A percentile compares a stretch with the other conserved stretches of the same genome.
These are phyloP conservation scores for Nasonia longicornis DNA, from an alignment of 1,140 invertebrate species.

Conservation along the genomic window DNA sequence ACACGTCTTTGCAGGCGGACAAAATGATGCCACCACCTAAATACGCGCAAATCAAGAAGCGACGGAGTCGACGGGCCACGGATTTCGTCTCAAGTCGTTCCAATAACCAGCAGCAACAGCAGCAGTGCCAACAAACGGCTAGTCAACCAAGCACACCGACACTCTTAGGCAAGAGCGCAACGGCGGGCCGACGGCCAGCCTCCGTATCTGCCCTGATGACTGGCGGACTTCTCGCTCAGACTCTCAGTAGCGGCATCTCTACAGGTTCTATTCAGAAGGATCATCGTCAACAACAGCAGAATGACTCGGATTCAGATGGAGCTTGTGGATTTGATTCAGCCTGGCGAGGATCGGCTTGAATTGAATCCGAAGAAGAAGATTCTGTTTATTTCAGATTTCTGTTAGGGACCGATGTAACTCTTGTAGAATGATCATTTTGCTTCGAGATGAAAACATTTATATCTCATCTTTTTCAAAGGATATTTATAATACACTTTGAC, in stretches of 20 bases:
- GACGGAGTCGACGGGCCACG: conserved; percentile 73
- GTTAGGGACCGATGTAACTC: neutral
- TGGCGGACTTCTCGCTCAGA: conserved; percentile 58
- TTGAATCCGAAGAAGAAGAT: neutral
- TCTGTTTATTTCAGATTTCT: no score
- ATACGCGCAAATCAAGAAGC: conserved; percentile 73
- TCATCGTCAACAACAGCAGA: conserved; percentile 47
- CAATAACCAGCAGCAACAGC: neutral
- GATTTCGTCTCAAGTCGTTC: conserved; percentile 62
- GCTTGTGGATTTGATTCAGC: conserved; percentile 84
- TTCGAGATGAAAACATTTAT: neutral
- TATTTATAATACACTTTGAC: neutral
- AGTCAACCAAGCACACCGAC: conserved; percentile 64
- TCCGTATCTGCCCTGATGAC: conserved; percentile 70
- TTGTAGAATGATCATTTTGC: neutral
- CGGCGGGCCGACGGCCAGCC: conserved; percentile 52
- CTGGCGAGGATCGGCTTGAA: conserved; percentile 69
- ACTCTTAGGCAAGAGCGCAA: conserved; percentile 52
- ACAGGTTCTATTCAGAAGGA: conserved; percentile 82
- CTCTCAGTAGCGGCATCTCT: conserved; percentile 51
- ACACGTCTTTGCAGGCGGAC: conserved; percentile 59
- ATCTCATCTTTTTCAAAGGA: neutral
- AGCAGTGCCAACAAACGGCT: conserved; percentile 44
- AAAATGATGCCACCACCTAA: conserved; percentile 80
- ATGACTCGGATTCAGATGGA: conserved; percentile 83